phyloP scores from a whole-genome alignment of 2,888 invertebrate genomes.

The Nomada lathburiana region DNA sequence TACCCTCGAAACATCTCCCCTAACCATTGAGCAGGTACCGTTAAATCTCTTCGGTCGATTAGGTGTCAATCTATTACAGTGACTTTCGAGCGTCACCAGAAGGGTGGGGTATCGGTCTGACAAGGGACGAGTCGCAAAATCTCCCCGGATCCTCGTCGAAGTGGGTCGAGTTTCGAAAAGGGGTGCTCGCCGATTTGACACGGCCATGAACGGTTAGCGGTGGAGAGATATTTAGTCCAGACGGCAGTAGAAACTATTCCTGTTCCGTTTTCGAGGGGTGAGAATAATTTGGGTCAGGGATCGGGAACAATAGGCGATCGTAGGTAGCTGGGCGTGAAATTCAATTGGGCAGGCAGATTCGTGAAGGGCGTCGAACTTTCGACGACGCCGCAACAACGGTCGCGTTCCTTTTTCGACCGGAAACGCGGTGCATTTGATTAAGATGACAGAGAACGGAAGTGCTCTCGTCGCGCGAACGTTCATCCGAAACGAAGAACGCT shows the following conservation, averaged over 20 bases:
- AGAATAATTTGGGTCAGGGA: conserved; percentile 72
- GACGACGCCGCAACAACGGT: conserved; percentile 30
- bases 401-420: conserved; percentile 24
- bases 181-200: conserved; percentile 60
- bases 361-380: conserved; percentile 61
- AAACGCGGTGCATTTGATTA: conserved; percentile 45
- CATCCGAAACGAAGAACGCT: background rate
- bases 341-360: conserved; percentile 72
- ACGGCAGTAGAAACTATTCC: conserved; percentile 65
- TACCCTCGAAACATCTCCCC: background rate
- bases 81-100: conserved; percentile 25
- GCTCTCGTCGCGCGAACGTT: background rate
- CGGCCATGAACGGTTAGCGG: conserved; percentile 21
- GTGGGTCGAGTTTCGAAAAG: conserved; percentile 59
- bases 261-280: conserved; percentile 53
- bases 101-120: conserved; percentile 30
- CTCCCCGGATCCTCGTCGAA: conserved; percentile 16
- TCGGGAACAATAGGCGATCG: conserved; percentile 68
- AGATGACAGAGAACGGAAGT: conserved; percentile 8
- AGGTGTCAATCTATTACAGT: conserved; percentile 19
- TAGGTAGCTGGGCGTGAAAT: conserved; percentile 69
- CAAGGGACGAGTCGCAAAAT: conserved; percentile 44
- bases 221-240: conserved; percentile 60
- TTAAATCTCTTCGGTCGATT: conserved; percentile 10
- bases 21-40: background rate